These are phyloP conservation scores for Petroica traversi DNA, from an alignment of 2,113 vertebrate genomes.

Conservation along the genomic window DNA sequence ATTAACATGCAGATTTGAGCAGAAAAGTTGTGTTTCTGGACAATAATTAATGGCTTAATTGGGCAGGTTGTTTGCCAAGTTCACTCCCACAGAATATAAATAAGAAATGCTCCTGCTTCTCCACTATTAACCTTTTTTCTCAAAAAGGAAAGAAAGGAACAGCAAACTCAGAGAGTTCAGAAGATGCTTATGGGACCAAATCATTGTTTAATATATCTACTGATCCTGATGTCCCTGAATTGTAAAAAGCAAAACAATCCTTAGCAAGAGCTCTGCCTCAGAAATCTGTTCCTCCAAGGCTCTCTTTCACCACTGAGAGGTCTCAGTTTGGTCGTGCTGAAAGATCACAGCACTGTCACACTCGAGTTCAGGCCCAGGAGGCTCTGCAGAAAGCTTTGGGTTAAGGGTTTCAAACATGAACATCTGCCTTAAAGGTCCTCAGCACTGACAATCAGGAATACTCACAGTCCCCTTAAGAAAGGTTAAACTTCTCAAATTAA, in stretches of 20 bases:
- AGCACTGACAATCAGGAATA: not conserved
- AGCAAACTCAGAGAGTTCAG: not conserved
- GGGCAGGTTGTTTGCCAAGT: not conserved
- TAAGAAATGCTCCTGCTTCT: not conserved
- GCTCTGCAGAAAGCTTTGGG: not conserved
- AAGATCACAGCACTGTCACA: not conserved
- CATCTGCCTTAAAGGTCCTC: not conserved
- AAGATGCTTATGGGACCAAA: not conserved
- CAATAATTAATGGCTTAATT: constrained; percentile 3
- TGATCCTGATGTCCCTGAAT: not conserved
- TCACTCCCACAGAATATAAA: not conserved
- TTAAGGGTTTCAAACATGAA: not conserved
- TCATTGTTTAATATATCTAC: not conserved
- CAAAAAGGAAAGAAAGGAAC: not conserved
- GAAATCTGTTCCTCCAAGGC: not conserved
- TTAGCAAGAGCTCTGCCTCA: not conserved
- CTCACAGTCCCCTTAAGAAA: not conserved
- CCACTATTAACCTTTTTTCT: not conserved
- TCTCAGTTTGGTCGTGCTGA: not conserved
- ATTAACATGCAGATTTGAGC: not conserved
- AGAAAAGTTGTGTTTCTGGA: not conserved
- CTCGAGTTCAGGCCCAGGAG: not conserved
- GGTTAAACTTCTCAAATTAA: not conserved
- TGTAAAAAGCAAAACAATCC: not conserved
- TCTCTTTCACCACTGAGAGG: not conserved